Percentiles rank a stretch among this genome's conserved stretches.
Evolutionary conservation across 2,113 vertebrate genomes (phyloP).

Genomic region (Rhinopomastus cyanomelas): DNA sequence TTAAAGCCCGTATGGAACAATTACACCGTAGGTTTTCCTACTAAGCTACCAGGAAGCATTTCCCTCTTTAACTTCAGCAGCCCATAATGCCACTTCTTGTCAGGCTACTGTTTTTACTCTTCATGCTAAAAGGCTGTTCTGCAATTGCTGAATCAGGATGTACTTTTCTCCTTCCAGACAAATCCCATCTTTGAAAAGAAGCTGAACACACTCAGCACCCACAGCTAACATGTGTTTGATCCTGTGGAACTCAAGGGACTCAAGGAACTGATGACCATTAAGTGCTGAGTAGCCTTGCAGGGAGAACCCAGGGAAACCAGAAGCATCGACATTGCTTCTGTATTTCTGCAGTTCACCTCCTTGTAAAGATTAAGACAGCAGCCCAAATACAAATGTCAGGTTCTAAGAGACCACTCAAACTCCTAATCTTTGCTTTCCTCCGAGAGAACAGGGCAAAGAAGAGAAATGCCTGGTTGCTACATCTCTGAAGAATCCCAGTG

Average conservation of each 20-base stretch:
- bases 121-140: not conserved
- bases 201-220: not conserved
- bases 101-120: not conserved
- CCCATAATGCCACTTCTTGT: not conserved
- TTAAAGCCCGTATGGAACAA: not conserved
- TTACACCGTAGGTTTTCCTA: not conserved
- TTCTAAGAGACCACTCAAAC: not conserved
- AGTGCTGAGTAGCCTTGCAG: not conserved
- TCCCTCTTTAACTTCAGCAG: not conserved
- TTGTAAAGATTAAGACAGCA: not conserved
- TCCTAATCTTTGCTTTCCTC: not conserved
- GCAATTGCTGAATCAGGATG: not conserved
- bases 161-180: not conserved
- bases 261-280: not conserved
- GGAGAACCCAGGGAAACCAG: not conserved
- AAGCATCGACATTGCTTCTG: not conserved
- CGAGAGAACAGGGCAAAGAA: not conserved
- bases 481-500: constrained; percentile 32
- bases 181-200: not conserved
- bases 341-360: not conserved
- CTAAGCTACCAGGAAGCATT: not conserved
- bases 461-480: constrained; percentile 25
- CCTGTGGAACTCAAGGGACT: not conserved
- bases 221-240: not conserved
- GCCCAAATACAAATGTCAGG: not conserved